Conservation (phyloP, 2,797 vertebrate genomes). For the Enteromius argenteus region DNA sequence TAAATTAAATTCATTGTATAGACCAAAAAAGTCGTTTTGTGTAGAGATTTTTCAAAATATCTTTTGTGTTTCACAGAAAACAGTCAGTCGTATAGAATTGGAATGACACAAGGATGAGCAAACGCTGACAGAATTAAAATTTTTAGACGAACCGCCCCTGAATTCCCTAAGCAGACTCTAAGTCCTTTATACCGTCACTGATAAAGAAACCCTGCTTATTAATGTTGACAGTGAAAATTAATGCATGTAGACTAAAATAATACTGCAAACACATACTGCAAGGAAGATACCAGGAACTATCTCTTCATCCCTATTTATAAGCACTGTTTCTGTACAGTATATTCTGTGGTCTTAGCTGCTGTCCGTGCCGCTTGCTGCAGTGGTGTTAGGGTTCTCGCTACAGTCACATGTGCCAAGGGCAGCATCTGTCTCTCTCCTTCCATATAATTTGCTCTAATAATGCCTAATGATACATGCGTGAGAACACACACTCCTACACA, state of each 20-base stretch:
- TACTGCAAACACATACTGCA: constrained; percentile 63
- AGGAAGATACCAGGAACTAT: constrained; percentile 13
- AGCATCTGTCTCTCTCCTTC: constrained; percentile 73
- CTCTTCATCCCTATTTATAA: constrained; percentile 20
- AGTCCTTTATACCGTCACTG: constrained; percentile 45
- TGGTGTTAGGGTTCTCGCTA: constrained; percentile 24
- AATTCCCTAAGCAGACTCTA: background rate
- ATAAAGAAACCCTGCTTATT: constrained; percentile 68
- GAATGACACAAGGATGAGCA: background rate
- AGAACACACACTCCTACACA: constrained; percentile 55
- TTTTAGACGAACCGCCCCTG: background rate
- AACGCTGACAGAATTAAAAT: background rate
- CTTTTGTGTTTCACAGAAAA: background rate
- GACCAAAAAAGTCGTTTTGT: background rate
- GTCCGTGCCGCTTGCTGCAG: background rate
- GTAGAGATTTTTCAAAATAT: background rate
- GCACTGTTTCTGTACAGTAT: constrained; percentile 30
- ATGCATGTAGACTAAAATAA: constrained; percentile 58
- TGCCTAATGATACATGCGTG: constrained; percentile 74
- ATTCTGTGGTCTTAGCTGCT: constrained; percentile 5
- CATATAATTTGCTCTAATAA: constrained; percentile 80
- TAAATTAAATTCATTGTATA: background rate
- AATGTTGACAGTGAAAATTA: constrained; percentile 66
- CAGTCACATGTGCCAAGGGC: constrained; percentile 65
- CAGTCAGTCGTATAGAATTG: background rate